A percentile compares a stretch with the other conserved stretches of the same genome.
phyloP scores from a whole-genome alignment of 1,140 invertebrate species.

The Chrysomallon squamiferum region DNA sequence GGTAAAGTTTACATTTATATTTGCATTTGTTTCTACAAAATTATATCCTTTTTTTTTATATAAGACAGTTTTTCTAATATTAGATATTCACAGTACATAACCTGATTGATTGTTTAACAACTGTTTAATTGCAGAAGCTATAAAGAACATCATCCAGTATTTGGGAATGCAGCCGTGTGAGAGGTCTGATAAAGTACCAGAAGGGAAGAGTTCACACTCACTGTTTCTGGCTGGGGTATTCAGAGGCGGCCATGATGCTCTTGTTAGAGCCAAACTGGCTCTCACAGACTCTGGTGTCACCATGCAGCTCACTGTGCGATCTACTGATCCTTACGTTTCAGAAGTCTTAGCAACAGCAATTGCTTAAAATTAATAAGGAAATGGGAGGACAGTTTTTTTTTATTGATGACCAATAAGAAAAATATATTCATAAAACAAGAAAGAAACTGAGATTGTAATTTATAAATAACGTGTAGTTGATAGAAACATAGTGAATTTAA shows the following conservation, averaged over 20 bases:
- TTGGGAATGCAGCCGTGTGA: slow-evolving; percentile 89
- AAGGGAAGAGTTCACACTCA: slow-evolving; percentile 82
- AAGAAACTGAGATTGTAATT: no score
- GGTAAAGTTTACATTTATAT: slow-evolving; percentile 39
- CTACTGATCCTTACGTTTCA: slow-evolving; percentile 70
- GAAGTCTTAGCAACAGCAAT: slow-evolving; percentile 75
- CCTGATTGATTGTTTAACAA: no score
- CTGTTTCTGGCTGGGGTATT: slow-evolving; percentile 84
- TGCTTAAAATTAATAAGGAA: slow-evolving; percentile 32
- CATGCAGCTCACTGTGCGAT: slow-evolving; percentile 75
- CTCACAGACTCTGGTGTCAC: slow-evolving; percentile 76
- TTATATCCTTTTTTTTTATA: no score
- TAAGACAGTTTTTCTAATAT: no score
- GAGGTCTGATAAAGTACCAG: slow-evolving; percentile 82
- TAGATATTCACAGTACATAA: no score
- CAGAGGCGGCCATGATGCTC: slow-evolving; percentile 85
- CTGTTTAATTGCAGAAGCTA: slow-evolving; percentile 74
- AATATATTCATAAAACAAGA: no score
- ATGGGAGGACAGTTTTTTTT: no score
- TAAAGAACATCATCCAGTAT: slow-evolving; percentile 85
- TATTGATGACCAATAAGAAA: no score
- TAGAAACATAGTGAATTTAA: no score
- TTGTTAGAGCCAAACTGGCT: slow-evolving; percentile 70
- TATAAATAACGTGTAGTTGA: no score
- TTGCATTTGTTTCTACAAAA: no score